Conservation (phyloP, 2,888 invertebrate genomes). For the Drosophila putrida region DNA sequence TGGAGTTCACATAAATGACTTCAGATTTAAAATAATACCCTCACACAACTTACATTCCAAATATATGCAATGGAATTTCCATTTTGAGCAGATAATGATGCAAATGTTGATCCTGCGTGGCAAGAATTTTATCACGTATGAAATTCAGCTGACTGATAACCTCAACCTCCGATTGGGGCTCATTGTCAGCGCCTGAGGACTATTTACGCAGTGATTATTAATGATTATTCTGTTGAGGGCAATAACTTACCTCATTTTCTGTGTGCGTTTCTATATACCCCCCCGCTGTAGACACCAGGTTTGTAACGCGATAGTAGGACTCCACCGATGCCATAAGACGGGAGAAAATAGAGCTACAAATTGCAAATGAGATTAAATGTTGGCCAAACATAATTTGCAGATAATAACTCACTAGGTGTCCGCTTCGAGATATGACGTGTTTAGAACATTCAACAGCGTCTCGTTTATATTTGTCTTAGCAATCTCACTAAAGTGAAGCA, state of each 20-base stretch:
- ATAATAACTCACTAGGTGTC: constrained; percentile 90
- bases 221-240: not conserved
- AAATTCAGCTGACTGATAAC: constrained; percentile 88
- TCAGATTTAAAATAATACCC: not conserved
- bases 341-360: constrained; percentile 87
- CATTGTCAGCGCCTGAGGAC: constrained; percentile 41
- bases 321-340: constrained; percentile 89
- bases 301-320: constrained; percentile 88
- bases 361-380: too few relatives aligned
- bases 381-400: too few relatives aligned
- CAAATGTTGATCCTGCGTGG: constrained; percentile 88
- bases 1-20: not conserved
- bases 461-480: constrained; percentile 84
- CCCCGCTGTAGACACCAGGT: constrained; percentile 84
- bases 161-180: constrained; percentile 86
- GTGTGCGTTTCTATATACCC: constrained; percentile 34
- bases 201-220: constrained; percentile 27
- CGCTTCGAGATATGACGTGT: constrained; percentile 90
- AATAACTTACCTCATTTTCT: constrained; percentile 42
- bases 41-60: constrained; percentile 90
- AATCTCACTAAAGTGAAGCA: constrained; percentile 88
- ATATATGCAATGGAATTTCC: constrained; percentile 93
- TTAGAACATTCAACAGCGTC: constrained; percentile 88
- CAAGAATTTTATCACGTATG: constrained; percentile 88
- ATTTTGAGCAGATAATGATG: constrained; percentile 89